phyloP scores from a whole-genome alignment of 2,888 invertebrate genomes.

The Lymantria monacha region DNA sequence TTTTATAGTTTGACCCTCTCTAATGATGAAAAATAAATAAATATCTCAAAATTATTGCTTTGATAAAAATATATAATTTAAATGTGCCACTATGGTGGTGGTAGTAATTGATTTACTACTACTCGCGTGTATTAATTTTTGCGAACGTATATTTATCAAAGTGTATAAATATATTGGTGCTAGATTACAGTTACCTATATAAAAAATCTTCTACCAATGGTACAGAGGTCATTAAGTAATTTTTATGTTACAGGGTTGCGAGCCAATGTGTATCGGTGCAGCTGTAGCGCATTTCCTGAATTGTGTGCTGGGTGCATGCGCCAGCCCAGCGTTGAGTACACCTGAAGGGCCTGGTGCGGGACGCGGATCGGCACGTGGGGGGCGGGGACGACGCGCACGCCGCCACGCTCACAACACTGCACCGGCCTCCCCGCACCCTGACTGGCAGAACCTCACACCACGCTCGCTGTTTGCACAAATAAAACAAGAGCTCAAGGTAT shows the following conservation, averaged over 20 bases:
- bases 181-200: no score
- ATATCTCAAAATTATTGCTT: no score
- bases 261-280: constrained; percentile 93
- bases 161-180: no score
- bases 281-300: constrained; percentile 98
- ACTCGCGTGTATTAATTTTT: no score
- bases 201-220: no score
- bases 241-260: constrained; percentile 84
- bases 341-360: constrained; percentile 42
- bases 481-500: constrained; percentile 86
- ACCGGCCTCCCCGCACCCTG: constrained; percentile 60
- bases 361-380: constrained; percentile 88
- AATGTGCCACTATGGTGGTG: no score
- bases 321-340: constrained; percentile 79
- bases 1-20: no score
- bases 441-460: constrained; percentile 94
- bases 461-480: constrained; percentile 94
- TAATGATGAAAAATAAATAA: no score
- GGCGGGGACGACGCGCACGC: constrained; percentile 80
- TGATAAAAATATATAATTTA: no score
- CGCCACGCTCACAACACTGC: constrained; percentile 38
- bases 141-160: no score
- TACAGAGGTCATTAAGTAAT: no score
- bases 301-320: constrained; percentile 91
- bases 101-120: no score